These are phyloP conservation scores for Mystacides longicornis DNA, from an alignment of 2,888 invertebrate species.

Conservation along the genomic window DNA sequence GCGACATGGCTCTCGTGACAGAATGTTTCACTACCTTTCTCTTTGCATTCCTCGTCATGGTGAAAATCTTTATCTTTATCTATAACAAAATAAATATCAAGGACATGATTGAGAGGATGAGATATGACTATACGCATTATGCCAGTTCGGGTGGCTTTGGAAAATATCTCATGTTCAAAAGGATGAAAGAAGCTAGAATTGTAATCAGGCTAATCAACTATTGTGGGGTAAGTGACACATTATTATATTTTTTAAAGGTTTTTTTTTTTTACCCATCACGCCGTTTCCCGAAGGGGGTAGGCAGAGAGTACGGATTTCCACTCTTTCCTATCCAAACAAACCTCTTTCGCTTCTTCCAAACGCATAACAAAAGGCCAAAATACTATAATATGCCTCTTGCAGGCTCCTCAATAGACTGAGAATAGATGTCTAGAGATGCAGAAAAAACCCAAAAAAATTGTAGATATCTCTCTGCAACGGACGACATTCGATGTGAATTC, in stretches of 20 bases:
- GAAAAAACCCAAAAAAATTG: neutral
- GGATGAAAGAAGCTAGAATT: conserved; percentile 16
- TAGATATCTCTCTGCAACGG: neutral
- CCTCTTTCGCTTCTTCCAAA: no score
- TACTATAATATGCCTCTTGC: no score
- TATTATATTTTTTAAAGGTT: no score
- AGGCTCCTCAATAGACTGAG: neutral
- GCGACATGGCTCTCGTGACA: conserved; percentile 8
- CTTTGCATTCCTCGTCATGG: conserved; percentile 1
- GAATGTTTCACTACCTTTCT: conserved; percentile 17
- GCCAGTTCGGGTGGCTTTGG: conserved; percentile 9
- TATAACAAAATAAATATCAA: neutral
- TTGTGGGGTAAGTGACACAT: conserved; percentile 5
- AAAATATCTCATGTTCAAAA: conserved; percentile 11
- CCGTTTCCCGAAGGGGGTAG: no score
- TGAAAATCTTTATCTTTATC: conserved; percentile 1
- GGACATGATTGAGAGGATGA: neutral
- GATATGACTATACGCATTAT: conserved; percentile 10
- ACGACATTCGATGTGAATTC: no score
- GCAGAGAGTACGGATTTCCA: no score
- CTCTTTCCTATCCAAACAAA: no score
- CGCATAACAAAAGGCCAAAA: no score
- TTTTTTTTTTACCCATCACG: no score
- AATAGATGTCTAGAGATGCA: neutral
- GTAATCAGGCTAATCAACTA: conserved; percentile 13